Conservation (phyloP, 35 echinoderm and acorn worm species). For the Chiridota heheva region DNA sequence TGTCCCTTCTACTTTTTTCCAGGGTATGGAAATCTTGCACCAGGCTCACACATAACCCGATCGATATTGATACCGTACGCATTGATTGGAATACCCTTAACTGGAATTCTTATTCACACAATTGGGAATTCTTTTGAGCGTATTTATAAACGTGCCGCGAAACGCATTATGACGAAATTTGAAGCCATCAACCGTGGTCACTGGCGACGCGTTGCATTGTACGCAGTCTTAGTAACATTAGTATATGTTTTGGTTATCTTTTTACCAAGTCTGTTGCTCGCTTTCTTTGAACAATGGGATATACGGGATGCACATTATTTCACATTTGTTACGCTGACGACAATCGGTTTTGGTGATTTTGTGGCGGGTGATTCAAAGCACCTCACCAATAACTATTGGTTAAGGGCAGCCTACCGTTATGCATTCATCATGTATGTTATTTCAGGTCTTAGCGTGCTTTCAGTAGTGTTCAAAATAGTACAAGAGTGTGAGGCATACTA, state of each 20-base stretch:
- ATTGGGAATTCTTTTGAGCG: slow-evolving; percentile 28
- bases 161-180: too few relatives aligned
- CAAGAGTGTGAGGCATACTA: slow-evolving; percentile 39
- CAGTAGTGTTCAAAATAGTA: slow-evolving; percentile 27
- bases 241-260: slow-evolving; percentile 33
- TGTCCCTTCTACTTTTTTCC: background rate
- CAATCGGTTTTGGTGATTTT: slow-evolving; percentile 80
- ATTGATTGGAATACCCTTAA: slow-evolving; percentile 43
- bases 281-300: slow-evolving; percentile 50
- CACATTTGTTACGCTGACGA: slow-evolving; percentile 70
- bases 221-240: background rate
- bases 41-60: slow-evolving; percentile 12
- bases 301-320: slow-evolving; percentile 57
- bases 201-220: too few relatives aligned
- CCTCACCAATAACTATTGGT: too few relatives aligned
- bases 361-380: slow-evolving; percentile 49
- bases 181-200: too few relatives aligned
- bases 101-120: slow-evolving; percentile 14
- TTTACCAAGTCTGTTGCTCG: slow-evolving; percentile 48
- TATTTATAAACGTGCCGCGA: slow-evolving; percentile 20
- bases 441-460: slow-evolving; percentile 25
- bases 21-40: slow-evolving; percentile 46
- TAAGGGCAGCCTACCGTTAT: slow-evolving; percentile 12
- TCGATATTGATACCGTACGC: slow-evolving; percentile 37
- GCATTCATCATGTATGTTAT: slow-evolving; percentile 22